Conservation (phyloP, 2,113 vertebrate genomes). For the Pterocles burchelli region DNA sequence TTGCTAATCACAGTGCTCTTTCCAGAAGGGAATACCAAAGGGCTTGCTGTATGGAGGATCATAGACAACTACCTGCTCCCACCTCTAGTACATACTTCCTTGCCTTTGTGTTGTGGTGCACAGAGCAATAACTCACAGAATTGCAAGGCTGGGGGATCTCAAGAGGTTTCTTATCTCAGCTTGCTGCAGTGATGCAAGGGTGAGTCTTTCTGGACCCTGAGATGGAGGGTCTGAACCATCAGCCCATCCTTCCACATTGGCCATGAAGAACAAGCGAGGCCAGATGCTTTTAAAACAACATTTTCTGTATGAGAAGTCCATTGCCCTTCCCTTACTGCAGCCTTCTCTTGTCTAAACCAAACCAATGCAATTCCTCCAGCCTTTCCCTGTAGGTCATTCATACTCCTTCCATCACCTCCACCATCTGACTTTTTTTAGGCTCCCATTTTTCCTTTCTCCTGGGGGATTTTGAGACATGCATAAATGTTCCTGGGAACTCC, state of each 20-base stretch:
- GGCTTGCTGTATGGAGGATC: background rate
- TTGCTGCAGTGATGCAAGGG: background rate
- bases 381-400: background rate
- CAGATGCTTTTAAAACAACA: background rate
- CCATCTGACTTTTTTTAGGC: background rate
- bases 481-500: background rate
- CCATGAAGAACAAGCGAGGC: rapidly evolving
- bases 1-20: background rate
- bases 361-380: background rate
- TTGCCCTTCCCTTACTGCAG: background rate
- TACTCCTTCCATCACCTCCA: background rate
- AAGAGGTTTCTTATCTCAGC: background rate
- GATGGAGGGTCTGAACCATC: background rate
- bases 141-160: background rate
- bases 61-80: rapidly evolving
- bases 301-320: background rate
- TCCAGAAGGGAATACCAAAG: background rate
- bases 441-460: background rate
- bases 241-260: background rate
- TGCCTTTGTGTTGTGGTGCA: background rate
- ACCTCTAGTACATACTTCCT: background rate
- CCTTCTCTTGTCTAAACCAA: background rate
- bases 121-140: background rate
- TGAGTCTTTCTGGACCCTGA: background rate
- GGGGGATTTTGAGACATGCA: background rate